Evolutionary conservation across 2,797 vertebrate genomes (phyloP).

Genomic region (Linurgus olivaceus): DNA sequence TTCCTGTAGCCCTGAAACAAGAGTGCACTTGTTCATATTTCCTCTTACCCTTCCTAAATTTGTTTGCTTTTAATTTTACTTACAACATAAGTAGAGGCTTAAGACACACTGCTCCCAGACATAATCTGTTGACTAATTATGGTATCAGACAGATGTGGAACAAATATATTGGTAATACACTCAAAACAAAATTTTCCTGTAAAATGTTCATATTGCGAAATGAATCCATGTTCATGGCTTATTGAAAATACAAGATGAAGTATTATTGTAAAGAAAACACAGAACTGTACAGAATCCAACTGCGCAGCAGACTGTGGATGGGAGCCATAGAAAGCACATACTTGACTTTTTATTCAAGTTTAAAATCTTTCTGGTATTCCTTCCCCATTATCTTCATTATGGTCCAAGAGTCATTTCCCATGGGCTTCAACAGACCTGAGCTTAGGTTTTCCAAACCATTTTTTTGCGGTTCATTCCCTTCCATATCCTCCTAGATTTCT

Average conservation of each 20-base stretch:
- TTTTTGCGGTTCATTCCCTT: neutral
- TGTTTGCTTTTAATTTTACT: conserved; percentile 11
- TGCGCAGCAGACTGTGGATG: neutral
- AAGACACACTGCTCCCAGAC: neutral
- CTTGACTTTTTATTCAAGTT: neutral
- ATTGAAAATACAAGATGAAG: neutral
- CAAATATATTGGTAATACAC: neutral
- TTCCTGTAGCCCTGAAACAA: conserved; percentile 36
- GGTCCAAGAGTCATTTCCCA: neutral
- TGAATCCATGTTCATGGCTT: neutral
- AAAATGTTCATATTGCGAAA: neutral
- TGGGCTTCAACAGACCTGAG: neutral
- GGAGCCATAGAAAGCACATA: neutral
- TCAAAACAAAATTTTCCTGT: neutral
- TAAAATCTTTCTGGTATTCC: neutral
- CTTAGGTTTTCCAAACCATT: neutral
- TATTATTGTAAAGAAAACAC: neutral
- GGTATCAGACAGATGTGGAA: neutral
- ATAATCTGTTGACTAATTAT: neutral
- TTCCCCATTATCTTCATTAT: neutral
- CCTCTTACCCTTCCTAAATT: conserved; percentile 25
- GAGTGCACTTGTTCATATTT: conserved; percentile 35
- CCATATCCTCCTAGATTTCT: neutral
- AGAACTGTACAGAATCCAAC: neutral
- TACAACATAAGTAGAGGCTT: neutral